Percentiles rank a stretch among this genome's conserved stretches.
Evolutionary conservation across 2,888 invertebrate species (phyloP).

Genomic region (Calameuta filiformis): DNA sequence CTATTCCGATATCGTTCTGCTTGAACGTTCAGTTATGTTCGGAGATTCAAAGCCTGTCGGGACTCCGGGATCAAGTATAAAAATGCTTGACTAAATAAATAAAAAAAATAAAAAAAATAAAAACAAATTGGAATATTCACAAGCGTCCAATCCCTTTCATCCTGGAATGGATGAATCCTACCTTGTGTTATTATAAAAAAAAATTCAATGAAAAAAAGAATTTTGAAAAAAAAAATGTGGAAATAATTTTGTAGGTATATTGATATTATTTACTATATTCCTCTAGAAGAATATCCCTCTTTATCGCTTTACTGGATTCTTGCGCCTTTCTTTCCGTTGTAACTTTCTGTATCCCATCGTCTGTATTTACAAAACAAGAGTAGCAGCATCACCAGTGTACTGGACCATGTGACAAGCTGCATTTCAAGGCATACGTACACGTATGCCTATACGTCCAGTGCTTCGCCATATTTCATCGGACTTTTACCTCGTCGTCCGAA

Average conservation of each 20-base stretch:
- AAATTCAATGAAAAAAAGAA: background rate
- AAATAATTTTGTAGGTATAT: background rate
- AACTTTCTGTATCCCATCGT: background rate
- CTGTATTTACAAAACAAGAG: background rate
- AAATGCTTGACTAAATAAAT: background rate
- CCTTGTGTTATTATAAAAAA: background rate
- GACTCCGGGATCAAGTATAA: background rate
- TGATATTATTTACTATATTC: background rate
- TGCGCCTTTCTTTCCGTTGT: background rate
- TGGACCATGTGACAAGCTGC: slow-evolving; percentile 13
- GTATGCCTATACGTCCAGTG: background rate
- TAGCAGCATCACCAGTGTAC: slow-evolving; percentile 1
- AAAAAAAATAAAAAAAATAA: background rate
- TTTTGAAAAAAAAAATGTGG: background rate
- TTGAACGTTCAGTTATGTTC: background rate
- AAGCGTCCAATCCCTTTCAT: background rate
- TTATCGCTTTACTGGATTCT: background rate
- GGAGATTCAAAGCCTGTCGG: background rate
- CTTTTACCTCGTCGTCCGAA: slow-evolving; percentile 2
- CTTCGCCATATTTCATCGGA: slow-evolving; percentile 6
- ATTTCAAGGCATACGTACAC: background rate
- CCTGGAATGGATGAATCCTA: background rate
- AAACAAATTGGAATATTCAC: background rate
- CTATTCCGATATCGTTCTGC: slow-evolving; percentile 34
- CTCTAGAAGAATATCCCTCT: background rate